Percentiles rank a stretch among this genome's conserved stretches.
phyloP scores from a whole-genome alignment of 2,113 vertebrate species.

The Chrysochloris asiatica region DNA sequence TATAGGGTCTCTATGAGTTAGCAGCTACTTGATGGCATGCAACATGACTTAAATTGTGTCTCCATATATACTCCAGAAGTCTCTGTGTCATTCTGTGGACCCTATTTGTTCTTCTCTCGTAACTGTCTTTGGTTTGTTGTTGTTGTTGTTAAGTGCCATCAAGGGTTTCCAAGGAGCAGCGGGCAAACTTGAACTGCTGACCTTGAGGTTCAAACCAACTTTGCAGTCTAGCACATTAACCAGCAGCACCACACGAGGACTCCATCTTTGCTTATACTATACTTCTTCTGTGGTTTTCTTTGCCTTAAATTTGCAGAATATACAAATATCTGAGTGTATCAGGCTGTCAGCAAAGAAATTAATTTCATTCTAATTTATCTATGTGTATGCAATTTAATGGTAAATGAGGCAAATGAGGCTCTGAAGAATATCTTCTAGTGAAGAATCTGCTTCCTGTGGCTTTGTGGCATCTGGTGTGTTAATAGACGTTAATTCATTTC shows the following conservation, averaged over 20 bases:
- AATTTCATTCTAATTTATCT: slow-evolving; percentile 38
- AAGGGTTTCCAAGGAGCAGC: no score
- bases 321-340: neutral
- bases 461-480: neutral
- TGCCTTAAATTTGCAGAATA: neutral
- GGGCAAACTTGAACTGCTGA: no score
- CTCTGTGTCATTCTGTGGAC: neutral
- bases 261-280: neutral
- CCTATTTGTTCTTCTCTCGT: neutral
- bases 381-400: neutral
- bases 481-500: neutral
- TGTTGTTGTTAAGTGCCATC: no score
- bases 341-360: neutral
- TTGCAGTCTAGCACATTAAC: no score
- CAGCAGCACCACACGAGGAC: no score
- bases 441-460: neutral
- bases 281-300: slow-evolving; percentile 1
- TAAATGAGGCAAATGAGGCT: neutral
- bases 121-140: no score
- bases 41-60: neutral
- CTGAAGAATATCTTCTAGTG: neutral
- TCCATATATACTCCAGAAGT: neutral
- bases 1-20: neutral
- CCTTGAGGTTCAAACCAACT: no score
- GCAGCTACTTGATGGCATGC: neutral